These are phyloP conservation scores for Druceiella hillmani DNA, from an alignment of 2,888 invertebrate genomes.

Conservation along the genomic window DNA sequence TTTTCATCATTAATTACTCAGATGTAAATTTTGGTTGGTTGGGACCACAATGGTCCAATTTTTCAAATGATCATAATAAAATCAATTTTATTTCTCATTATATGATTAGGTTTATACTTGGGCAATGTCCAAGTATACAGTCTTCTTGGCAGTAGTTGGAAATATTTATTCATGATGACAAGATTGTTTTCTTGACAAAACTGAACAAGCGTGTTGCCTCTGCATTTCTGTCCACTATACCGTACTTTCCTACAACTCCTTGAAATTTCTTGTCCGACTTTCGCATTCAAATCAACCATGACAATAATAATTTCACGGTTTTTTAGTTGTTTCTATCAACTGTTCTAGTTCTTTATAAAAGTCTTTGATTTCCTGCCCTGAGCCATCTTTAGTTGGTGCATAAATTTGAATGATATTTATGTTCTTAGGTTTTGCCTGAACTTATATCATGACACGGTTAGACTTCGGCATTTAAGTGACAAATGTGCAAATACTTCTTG, in stretches of 20 bases:
- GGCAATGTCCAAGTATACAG: constrained; percentile 1
- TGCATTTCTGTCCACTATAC: constrained; percentile 2
- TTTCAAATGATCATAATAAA: too few relatives aligned
- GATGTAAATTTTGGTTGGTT: background rate
- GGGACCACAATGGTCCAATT: too few relatives aligned
- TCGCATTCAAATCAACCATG: background rate
- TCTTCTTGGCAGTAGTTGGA: constrained; percentile 8
- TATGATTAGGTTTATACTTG: too few relatives aligned
- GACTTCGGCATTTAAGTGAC: too few relatives aligned
- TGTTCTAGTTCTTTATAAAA: background rate
- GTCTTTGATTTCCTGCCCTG: background rate
- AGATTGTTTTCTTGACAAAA: constrained; percentile 9
- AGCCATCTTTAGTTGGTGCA: background rate
- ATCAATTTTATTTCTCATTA: too few relatives aligned
- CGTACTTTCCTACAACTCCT: background rate
- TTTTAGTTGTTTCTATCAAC: background rate
- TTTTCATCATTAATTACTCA: background rate
- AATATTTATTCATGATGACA: constrained; percentile 7
- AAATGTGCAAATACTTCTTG: too few relatives aligned
- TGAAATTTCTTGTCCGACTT: background rate
- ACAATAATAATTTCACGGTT: background rate
- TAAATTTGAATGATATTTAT: constrained; percentile 1
- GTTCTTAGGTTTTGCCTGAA: background rate
- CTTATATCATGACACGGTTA: background rate
- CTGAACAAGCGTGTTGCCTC: constrained; percentile 4